Evolutionary conservation across 2,888 invertebrate species (phyloP).

Genomic region (Ophion costatus): DNA sequence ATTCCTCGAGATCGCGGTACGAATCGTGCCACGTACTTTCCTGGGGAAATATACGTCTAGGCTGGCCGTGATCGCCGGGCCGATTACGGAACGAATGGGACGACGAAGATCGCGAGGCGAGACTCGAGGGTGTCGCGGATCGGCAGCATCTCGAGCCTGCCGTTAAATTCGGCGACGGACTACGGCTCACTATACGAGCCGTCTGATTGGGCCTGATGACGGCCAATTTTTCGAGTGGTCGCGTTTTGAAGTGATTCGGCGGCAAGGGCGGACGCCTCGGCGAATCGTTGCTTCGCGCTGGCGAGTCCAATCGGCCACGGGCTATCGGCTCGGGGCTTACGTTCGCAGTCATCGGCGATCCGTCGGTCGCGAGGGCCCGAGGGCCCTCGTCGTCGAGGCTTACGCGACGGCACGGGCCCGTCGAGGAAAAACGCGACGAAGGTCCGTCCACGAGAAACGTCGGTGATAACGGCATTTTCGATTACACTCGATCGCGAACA

Average conservation of each 20-base stretch:
- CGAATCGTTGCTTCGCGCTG: conserved; percentile 42
- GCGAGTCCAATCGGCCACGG: conserved; percentile 33
- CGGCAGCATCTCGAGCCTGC: conserved; percentile 61
- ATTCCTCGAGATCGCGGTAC: conserved; percentile 85
- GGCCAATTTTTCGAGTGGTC: conserved; percentile 69
- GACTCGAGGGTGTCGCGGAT: conserved; percentile 54
- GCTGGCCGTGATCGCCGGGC: conserved; percentile 83
- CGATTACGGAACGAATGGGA: conserved; percentile 46
- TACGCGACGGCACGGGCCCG: conserved; percentile 25
- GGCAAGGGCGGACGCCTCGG: conserved; percentile 70
- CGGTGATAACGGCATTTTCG: conserved; percentile 75
- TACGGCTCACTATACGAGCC: conserved; percentile 67
- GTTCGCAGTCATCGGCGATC: conserved; percentile 17
- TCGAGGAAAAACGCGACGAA: conserved; percentile 53
- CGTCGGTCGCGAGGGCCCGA: neutral
- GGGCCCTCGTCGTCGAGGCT: conserved; percentile 24
- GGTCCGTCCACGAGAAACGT: conserved; percentile 71
- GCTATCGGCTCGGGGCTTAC: conserved; percentile 46
- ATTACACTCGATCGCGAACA: neutral
- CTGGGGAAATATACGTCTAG: conserved; percentile 90
- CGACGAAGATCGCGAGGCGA: conserved; percentile 49
- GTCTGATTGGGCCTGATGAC: conserved; percentile 66
- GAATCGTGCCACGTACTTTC: conserved; percentile 80
- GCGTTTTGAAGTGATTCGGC: conserved; percentile 68
- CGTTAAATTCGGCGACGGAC: conserved; percentile 72